Evolutionary conservation across 30 jellyfish, hydroid and myxozoan species (phyloP).

Genomic region (Rhopilema esculentum): DNA sequence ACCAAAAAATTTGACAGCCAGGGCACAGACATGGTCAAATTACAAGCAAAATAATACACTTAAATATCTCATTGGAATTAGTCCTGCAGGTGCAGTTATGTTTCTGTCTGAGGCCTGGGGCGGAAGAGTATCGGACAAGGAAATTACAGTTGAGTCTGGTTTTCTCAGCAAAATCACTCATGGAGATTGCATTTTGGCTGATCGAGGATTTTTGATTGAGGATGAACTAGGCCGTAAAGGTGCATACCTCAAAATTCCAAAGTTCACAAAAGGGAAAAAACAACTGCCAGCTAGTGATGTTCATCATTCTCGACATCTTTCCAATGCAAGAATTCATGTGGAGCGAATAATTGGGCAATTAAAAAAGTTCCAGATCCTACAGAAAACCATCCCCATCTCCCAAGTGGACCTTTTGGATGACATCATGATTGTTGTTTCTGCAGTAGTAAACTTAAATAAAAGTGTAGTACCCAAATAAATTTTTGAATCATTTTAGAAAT

Average conservation of each 20-base stretch:
- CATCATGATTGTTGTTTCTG: constrained; percentile 31
- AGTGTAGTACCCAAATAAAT: constrained; percentile 11
- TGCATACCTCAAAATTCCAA: constrained; percentile 25
- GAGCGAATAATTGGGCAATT: constrained; percentile 44
- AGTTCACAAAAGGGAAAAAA: constrained; percentile 32
- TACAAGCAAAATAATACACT: neutral
- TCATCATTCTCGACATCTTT: constrained; percentile 31
- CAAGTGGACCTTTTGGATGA: constrained; percentile 50
- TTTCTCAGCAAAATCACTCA: neutral
- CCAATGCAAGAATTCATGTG: constrained; percentile 34
- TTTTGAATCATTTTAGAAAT: neutral
- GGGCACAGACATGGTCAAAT: constrained; percentile 27
- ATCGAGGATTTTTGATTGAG: constrained; percentile 21
- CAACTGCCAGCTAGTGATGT: constrained; percentile 26
- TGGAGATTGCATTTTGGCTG: constrained; percentile 55
- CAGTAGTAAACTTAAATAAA: constrained; percentile 48
- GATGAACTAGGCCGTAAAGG: constrained; percentile 31
- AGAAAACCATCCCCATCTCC: constrained; percentile 30
- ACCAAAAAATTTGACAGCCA: constrained; percentile 11
- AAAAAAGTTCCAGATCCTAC: constrained; percentile 32
- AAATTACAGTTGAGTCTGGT: constrained; percentile 35
- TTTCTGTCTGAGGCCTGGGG: constrained; percentile 15
- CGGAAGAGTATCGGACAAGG: constrained; percentile 26
- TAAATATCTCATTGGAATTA: constrained; percentile 2
- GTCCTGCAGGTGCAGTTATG: constrained; percentile 15